Percentiles rank a stretch among this genome's conserved stretches.
Conservation (phyloP, 1,140 invertebrate species). For the Ericerus pela region DNA sequence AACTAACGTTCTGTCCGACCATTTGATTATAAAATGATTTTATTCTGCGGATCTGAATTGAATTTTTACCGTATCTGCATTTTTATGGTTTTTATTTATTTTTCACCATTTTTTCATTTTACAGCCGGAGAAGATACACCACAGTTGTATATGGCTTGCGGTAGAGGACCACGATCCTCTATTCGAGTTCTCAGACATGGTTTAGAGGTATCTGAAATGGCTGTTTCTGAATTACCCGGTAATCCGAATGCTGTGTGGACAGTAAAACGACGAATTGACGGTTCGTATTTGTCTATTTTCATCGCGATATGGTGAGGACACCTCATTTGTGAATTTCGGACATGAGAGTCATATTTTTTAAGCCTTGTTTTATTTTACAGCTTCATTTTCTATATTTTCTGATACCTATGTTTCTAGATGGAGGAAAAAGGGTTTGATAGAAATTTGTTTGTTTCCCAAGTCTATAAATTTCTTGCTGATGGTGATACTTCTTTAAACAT, state of each 20-base stretch:
- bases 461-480: no score
- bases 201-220: slow-evolving; percentile 97
- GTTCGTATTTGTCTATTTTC: slow-evolving; percentile 40
- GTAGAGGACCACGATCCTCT: slow-evolving; percentile 83
- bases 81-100: neutral
- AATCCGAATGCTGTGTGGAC: slow-evolving; percentile 99
- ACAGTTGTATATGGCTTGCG: slow-evolving; percentile 92
- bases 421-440: no score
- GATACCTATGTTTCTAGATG: no score
- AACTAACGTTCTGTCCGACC: neutral
- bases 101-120: slow-evolving; percentile 15
- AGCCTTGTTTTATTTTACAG: neutral
- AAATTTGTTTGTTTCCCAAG: no score
- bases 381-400: no score
- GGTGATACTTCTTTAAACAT: no score
- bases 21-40: neutral
- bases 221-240: slow-evolving; percentile 94
- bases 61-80: no score
- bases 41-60: slow-evolving; percentile 12
- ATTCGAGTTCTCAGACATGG: slow-evolving; percentile 89
- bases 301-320: neutral
- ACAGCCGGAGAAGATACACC: slow-evolving; percentile 95
- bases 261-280: slow-evolving; percentile 87
- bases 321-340: neutral
- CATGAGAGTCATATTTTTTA: neutral